phyloP scores from a whole-genome alignment of 1,140 invertebrate species.

The Cyrtorhinus lividipennis region DNA sequence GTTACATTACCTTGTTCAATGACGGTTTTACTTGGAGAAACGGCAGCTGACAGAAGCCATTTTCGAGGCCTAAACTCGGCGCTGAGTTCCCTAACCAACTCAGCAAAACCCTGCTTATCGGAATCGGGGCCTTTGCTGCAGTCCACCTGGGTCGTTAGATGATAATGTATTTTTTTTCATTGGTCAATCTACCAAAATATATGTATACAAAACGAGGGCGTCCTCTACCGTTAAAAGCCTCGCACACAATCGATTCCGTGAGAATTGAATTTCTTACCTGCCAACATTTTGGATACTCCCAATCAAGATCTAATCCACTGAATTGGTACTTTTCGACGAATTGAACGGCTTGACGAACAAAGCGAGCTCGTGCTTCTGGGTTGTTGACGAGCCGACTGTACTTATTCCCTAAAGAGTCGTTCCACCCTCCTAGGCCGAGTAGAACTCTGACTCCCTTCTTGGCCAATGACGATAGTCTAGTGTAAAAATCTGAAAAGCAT shows the following conservation, averaged over 20 bases:
- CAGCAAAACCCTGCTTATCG: conserved; percentile 39
- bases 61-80: conserved; percentile 37
- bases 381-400: conserved; percentile 68
- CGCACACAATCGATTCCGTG: too few relatives aligned
- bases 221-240: not conserved
- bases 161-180: too few relatives aligned
- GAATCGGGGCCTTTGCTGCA: conserved; percentile 39
- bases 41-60: conserved; percentile 38
- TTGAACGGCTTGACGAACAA: conserved; percentile 54
- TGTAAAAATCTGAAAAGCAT: conserved; percentile 53
- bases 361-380: conserved; percentile 48
- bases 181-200: too few relatives aligned
- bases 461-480: conserved; percentile 60
- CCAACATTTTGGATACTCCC: conserved; percentile 87
- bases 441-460: conserved; percentile 66
- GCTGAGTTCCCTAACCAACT: conserved; percentile 38
- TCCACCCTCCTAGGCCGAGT: conserved; percentile 77
- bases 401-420: conserved; percentile 71
- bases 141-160: conserved; percentile 39
- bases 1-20: conserved; percentile 33
- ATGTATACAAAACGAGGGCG: not conserved
- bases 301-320: conserved; percentile 75
- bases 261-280: too few relatives aligned
- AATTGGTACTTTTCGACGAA: conserved; percentile 73
- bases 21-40: conserved; percentile 39